Evolutionary conservation across 2,113 vertebrate genomes (phyloP).

Genomic region (Chaetura pelagica): DNA sequence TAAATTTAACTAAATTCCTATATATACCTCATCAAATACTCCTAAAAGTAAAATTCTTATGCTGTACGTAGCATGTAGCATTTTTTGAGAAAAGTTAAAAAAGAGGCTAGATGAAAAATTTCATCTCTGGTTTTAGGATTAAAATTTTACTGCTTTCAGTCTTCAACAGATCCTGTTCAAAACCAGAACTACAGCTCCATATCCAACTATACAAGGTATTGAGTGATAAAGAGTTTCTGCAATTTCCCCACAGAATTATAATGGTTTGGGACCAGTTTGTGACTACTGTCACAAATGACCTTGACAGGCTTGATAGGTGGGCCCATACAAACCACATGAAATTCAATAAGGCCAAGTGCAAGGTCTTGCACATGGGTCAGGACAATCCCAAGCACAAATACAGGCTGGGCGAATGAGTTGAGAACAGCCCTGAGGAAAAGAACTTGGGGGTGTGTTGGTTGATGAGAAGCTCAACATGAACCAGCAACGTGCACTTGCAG

Average conservation of each 20-base stretch:
- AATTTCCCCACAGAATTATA: background rate
- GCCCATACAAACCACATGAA: too few species aligned
- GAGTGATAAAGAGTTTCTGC: background rate
- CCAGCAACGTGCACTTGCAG: too few species aligned
- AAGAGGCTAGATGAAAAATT: background rate
- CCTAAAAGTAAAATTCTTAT: background rate
- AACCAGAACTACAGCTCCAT: background rate
- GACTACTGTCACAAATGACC: background rate
- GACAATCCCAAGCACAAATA: too few species aligned
- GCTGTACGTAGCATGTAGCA: background rate
- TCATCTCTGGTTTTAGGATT: background rate
- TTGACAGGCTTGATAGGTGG: too few species aligned
- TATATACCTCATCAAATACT: background rate
- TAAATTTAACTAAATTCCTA: background rate
- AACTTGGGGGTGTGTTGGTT: too few species aligned
- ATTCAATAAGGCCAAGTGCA: too few species aligned
- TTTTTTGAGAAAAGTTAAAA: background rate
- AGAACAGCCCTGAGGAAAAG: too few species aligned
- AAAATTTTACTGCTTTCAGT: background rate
- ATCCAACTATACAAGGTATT: accelerated
- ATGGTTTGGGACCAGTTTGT: background rate
- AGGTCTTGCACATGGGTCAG: too few species aligned
- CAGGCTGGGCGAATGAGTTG: too few species aligned
- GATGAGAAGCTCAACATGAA: too few species aligned
- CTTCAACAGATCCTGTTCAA: background rate